phyloP scores from a whole-genome alignment of 1,140 invertebrate genomes.

The Monomorium pharaonis region DNA sequence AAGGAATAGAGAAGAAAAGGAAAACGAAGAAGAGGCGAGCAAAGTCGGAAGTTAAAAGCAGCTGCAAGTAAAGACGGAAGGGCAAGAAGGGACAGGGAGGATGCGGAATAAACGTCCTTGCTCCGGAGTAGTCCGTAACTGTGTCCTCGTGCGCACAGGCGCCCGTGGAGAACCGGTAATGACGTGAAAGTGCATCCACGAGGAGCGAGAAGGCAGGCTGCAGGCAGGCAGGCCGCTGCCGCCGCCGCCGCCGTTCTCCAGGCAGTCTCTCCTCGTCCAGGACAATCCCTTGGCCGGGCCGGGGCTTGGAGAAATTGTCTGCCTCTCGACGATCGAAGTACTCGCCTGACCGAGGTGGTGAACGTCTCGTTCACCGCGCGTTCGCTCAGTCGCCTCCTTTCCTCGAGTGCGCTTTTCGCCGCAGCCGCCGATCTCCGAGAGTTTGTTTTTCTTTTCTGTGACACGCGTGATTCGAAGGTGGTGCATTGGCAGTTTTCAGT shows the following conservation, averaged over 20 bases:
- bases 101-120: constrained; percentile 37
- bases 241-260: constrained; percentile 54
- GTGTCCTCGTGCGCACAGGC: constrained; percentile 15
- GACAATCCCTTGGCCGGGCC: constrained; percentile 59
- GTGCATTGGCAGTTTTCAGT: neutral
- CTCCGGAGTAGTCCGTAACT: constrained; percentile 35
- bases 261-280: constrained; percentile 54
- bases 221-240: constrained; percentile 2
- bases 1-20: neutral
- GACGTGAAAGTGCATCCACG: constrained; percentile 82
- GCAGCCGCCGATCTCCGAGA: neutral
- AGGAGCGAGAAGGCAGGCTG: constrained; percentile 39
- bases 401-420: constrained; percentile 19
- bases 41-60: neutral
- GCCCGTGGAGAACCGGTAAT: constrained; percentile 71
- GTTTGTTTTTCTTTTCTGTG: neutral
- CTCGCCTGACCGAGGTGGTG: constrained; percentile 22
- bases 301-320: constrained; percentile 45
- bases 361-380: constrained; percentile 29
- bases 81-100: neutral
- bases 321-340: constrained; percentile 34
- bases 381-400: constrained; percentile 23
- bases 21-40: neutral
- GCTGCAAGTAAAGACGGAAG: neutral
- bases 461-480: neutral